Conservation (phyloP, 2,888 invertebrate species). For the Mylabris sibirica region DNA sequence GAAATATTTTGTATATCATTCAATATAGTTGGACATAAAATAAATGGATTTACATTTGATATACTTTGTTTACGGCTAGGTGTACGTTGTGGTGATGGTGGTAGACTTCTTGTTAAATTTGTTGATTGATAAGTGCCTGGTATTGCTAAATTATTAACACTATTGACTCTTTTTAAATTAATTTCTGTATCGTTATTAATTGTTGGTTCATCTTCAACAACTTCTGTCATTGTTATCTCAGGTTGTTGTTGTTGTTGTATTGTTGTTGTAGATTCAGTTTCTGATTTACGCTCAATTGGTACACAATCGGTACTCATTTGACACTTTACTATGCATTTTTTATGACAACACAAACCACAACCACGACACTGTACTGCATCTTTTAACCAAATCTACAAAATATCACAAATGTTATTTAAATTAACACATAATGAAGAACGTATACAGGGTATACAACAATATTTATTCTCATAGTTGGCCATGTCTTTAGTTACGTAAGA, state of each 20-base stretch:
- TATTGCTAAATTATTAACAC: constrained; percentile 73
- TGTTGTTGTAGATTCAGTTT: constrained; percentile 10
- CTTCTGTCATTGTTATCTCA: constrained; percentile 63
- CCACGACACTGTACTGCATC: constrained; percentile 91
- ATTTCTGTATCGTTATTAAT: constrained; percentile 43
- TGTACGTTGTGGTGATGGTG: constrained; percentile 79
- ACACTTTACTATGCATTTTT: constrained; percentile 92
- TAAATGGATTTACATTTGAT: constrained; percentile 68
- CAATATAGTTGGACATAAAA: constrained; percentile 61
- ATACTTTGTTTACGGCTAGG: constrained; percentile 75
- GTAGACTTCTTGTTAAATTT: constrained; percentile 70
- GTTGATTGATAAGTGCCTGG: constrained; percentile 65
- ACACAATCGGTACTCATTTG: constrained; percentile 73
- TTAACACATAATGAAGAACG: not conserved
- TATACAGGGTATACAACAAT: no score
- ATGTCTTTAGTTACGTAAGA: no score
- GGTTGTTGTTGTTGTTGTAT: constrained; percentile 51
- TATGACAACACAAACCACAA: constrained; percentile 92
- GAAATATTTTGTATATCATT: constrained; percentile 57
- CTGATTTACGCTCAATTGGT: constrained; percentile 37
- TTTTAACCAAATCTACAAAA: constrained; percentile 89
- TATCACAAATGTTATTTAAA: not conserved
- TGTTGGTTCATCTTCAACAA: constrained; percentile 43
- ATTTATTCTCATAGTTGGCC: no score
- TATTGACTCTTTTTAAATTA: constrained; percentile 73